A percentile compares a stretch with the other conserved stretches of the same genome.
Conservation (phyloP, 2,888 invertebrate genomes). For the Xestobium rufovillosum region DNA sequence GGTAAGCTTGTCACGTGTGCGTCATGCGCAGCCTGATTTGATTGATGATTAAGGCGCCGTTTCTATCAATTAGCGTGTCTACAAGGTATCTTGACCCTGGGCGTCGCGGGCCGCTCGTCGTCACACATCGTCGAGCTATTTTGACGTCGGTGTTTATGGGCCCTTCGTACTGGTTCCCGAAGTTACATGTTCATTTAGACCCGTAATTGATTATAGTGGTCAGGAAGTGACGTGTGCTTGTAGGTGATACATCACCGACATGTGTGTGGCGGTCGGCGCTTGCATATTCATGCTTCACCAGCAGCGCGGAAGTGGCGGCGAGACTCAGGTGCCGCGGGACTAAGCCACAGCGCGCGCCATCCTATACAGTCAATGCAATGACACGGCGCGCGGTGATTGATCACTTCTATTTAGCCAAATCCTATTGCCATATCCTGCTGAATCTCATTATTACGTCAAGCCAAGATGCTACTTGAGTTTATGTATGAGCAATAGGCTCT, state of each 20-base stretch:
- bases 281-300: conserved; percentile 42
- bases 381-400: conserved; percentile 43
- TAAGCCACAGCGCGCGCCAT: conserved; percentile 13
- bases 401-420: conserved; percentile 32
- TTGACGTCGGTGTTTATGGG: conserved; percentile 40
- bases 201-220: conserved; percentile 44
- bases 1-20: conserved; percentile 27
- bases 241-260: conserved; percentile 39
- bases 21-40: conserved; percentile 28
- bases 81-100: conserved; percentile 16
- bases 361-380: conserved; percentile 32
- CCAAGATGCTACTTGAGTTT: conserved; percentile 45
- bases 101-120: background rate
- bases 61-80: conserved; percentile 26
- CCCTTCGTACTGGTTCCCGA: conserved; percentile 43
- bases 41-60: conserved; percentile 26
- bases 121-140: conserved; percentile 14
- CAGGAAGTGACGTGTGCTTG: conserved; percentile 38
- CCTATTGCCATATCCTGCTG: conserved; percentile 44
- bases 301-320: conserved; percentile 1
- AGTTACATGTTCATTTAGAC: conserved; percentile 45
- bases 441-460: conserved; percentile 46
- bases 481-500: conserved; percentile 42
- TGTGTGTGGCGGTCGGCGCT: conserved; percentile 33
- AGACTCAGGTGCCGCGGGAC: conserved; percentile 7